Evolutionary conservation across 2,888 invertebrate species (phyloP).

Genomic region (Boloria euphrosyne): DNA sequence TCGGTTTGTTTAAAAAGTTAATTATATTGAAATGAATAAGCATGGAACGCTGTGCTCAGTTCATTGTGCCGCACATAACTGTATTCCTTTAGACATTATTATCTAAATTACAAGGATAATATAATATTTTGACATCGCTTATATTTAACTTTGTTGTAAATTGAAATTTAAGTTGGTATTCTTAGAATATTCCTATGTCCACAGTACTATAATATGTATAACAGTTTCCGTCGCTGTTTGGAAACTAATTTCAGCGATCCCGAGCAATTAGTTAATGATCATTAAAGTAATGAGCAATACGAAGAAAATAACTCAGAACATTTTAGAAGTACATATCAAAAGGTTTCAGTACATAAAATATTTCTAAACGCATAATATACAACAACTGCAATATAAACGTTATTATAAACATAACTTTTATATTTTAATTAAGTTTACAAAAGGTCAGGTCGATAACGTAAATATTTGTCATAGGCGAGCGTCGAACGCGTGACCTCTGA

Average conservation of each 20-base stretch:
- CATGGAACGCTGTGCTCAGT: not conserved
- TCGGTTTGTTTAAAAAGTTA: not conserved
- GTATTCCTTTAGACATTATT: constrained; percentile 9
- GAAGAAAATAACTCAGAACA: not conserved
- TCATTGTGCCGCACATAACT: constrained; percentile 15
- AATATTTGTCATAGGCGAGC: constrained; percentile 5
- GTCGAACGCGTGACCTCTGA: constrained; percentile 20
- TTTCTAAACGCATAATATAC: too few species aligned
- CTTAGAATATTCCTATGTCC: constrained; percentile 2
- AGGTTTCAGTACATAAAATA: too few species aligned
- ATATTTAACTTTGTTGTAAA: not conserved
- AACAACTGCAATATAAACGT: too few species aligned
- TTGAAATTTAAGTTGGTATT: too few species aligned
- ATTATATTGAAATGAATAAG: not conserved
- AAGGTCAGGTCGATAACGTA: not conserved
- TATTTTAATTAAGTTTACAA: too few species aligned
- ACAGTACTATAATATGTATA: not conserved
- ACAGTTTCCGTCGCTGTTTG: constrained; percentile 1
- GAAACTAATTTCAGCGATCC: constrained; percentile 5
- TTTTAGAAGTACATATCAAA: not conserved
- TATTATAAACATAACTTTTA: too few species aligned
- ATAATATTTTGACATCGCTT: not conserved
- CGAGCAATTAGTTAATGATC: constrained; percentile 11
- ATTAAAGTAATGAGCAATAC: constrained; percentile 4
- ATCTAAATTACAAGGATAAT: constrained; percentile 9